These are phyloP conservation scores for Telmatochromis brachygnathus DNA, from an alignment of 2,113 vertebrate genomes.

Conservation along the genomic window DNA sequence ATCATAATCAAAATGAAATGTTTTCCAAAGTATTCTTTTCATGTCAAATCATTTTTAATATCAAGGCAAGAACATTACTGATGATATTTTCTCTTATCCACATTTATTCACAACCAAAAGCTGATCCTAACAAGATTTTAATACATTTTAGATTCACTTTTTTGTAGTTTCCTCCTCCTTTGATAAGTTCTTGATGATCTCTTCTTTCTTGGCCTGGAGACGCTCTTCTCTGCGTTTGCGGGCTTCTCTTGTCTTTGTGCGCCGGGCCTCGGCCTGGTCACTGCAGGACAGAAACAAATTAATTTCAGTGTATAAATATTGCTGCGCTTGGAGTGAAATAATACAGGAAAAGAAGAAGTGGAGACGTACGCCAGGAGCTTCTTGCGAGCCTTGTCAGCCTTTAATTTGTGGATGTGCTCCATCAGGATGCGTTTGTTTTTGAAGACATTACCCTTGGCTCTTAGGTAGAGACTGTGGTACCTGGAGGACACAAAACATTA, in stretches of 20 bases:
- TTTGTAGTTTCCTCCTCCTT: slow-evolving; percentile 90
- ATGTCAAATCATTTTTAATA: background rate
- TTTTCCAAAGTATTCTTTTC: background rate
- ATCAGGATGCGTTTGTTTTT: slow-evolving; percentile 97
- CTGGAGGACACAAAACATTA: slow-evolving; percentile 43
- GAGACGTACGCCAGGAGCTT: slow-evolving; percentile 89
- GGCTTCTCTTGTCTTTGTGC: slow-evolving; percentile 94
- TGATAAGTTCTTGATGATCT: slow-evolving; percentile 89
- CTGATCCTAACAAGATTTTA: background rate
- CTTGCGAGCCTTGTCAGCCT: slow-evolving; percentile 97
- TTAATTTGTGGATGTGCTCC: slow-evolving; percentile 98
- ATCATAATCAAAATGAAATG: background rate
- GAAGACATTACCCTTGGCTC: slow-evolving; percentile 93
- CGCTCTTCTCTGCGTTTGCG: slow-evolving; percentile 91
- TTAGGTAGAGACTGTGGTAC: slow-evolving; percentile 96
- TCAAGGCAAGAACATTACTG: background rate
- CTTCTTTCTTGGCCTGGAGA: slow-evolving; percentile 93
- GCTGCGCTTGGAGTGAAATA: background rate
- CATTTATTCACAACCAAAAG: slow-evolving; percentile 50
- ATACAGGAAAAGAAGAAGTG: background rate
- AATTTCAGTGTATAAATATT: background rate
- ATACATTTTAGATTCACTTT: slow-evolving; percentile 68
- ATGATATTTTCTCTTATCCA: background rate
- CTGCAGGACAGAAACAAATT: slow-evolving; percentile 46
- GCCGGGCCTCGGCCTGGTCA: slow-evolving; percentile 92